Percentiles rank a stretch among this genome's conserved stretches.
Evolutionary conservation across 2,113 vertebrate species (phyloP).

Genomic region (Microtus montanus): DNA sequence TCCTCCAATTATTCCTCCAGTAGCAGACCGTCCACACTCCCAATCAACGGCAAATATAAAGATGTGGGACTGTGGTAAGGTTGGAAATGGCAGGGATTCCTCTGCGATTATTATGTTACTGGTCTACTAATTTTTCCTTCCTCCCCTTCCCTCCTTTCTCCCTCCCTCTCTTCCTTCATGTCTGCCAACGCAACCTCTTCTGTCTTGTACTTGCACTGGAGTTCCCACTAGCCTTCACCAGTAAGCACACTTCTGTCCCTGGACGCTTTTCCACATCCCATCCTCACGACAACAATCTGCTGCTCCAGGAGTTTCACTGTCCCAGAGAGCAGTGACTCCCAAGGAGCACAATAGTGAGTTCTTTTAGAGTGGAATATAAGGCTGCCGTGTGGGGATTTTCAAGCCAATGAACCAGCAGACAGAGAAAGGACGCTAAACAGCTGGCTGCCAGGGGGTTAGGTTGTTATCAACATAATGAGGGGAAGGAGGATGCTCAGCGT

Average conservation of each 20-base stretch:
- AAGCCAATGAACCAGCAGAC: slow-evolving; percentile 4
- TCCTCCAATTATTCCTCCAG: background rate
- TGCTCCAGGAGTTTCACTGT: background rate
- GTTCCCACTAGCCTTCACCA: background rate
- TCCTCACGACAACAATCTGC: background rate
- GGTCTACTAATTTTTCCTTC: background rate
- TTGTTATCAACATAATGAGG: background rate
- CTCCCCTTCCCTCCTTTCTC: background rate
- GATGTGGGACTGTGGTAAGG: background rate
- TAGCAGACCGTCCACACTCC: background rate
- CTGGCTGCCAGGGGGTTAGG: background rate
- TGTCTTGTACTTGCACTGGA: background rate
- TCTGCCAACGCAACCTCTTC: background rate
- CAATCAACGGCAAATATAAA: background rate
- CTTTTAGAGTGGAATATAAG: slow-evolving; percentile 1
- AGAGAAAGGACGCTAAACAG: background rate
- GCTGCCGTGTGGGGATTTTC: background rate
- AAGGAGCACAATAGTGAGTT: background rate
- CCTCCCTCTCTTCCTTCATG: background rate
- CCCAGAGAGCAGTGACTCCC: background rate
- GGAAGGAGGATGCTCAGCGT: background rate
- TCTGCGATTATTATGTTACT: background rate
- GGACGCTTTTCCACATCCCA: background rate
- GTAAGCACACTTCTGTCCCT: background rate
- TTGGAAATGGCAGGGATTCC: background rate